Evolutionary conservation across 1,140 invertebrate species (phyloP).

Genomic region (Colletes gigas): DNA sequence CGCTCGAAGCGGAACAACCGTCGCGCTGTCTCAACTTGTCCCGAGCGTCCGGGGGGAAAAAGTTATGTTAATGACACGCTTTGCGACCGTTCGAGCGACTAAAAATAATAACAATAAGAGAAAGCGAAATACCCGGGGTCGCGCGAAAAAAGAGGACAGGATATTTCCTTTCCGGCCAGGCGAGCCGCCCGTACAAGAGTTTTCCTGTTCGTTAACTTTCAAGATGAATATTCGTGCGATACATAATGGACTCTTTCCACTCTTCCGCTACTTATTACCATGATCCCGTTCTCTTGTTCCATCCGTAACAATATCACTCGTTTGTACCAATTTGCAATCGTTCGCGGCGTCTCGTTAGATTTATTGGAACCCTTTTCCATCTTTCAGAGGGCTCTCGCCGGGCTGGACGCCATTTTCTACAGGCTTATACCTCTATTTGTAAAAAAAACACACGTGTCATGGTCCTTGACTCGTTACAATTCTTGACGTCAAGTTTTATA

Average conservation of each 20-base stretch:
- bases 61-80: constrained; percentile 62
- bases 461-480: too few relatives aligned
- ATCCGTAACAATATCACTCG: constrained; percentile 51
- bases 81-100: constrained; percentile 43
- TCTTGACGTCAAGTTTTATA: too few relatives aligned
- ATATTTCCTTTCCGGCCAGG: too few relatives aligned
- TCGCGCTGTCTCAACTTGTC: neutral
- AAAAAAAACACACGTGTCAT: too few relatives aligned
- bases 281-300: constrained; percentile 17
- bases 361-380: too few relatives aligned
- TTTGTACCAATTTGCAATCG: constrained; percentile 57
- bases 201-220: constrained; percentile 63
- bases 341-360: too few relatives aligned
- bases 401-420: too few relatives aligned
- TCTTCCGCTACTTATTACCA: constrained; percentile 27
- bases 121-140: too few relatives aligned
- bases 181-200: constrained; percentile 17
- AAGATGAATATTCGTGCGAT: constrained; percentile 59
- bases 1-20: neutral
- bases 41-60: constrained; percentile 23
- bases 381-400: too few relatives aligned
- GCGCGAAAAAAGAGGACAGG: too few relatives aligned
- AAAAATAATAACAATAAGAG: constrained; percentile 1
- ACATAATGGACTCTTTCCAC: constrained; percentile 37
- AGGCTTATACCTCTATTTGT: too few relatives aligned